These are phyloP conservation scores for Dysdera silvatica DNA, from an alignment of 1,140 invertebrate species.

Conservation along the genomic window DNA sequence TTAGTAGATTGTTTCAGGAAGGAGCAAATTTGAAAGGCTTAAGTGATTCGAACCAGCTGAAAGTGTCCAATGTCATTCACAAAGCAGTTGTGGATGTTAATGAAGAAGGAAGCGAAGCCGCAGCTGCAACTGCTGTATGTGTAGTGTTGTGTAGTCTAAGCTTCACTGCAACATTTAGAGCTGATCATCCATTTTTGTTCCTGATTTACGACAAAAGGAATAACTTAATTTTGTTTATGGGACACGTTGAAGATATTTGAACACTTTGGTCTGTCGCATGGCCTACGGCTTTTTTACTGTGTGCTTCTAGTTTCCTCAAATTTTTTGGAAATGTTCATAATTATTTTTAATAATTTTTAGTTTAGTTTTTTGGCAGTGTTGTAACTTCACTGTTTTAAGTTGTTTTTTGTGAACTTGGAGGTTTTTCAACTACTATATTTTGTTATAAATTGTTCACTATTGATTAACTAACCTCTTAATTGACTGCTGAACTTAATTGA, in stretches of 20 bases:
- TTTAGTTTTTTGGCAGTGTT: too few relatives aligned
- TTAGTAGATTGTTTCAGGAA: conserved; percentile 31
- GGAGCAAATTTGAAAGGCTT: conserved; percentile 35
- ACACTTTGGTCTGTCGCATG: too few relatives aligned
- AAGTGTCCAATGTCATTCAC: conserved; percentile 43
- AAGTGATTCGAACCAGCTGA: conserved; percentile 9
- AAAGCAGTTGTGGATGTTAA: conserved; percentile 55
- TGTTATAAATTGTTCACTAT: too few relatives aligned
- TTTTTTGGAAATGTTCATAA: too few relatives aligned
- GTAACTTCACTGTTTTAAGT: too few relatives aligned
- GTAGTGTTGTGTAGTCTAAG: background rate
- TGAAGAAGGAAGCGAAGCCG: conserved; percentile 63
- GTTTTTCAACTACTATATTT: too few relatives aligned
- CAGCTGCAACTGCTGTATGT: conserved; percentile 50
- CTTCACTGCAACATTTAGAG: conserved; percentile 50
- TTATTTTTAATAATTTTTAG: too few relatives aligned
- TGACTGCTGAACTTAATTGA: too few relatives aligned
- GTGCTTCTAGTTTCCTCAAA: too few relatives aligned
- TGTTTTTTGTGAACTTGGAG: too few relatives aligned
- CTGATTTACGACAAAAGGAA: conserved; percentile 55
- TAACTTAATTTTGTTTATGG: conserved; percentile 57
- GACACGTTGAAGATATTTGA: conserved; percentile 39
- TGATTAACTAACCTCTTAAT: too few relatives aligned
- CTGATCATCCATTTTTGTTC: conserved; percentile 62
- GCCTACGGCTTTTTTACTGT: too few relatives aligned